Evolutionary conservation across 1,140 invertebrate species (phyloP), one percentile per base, ranked within the genome.

Genomic region (Hesperophylax magnus): DNA sequence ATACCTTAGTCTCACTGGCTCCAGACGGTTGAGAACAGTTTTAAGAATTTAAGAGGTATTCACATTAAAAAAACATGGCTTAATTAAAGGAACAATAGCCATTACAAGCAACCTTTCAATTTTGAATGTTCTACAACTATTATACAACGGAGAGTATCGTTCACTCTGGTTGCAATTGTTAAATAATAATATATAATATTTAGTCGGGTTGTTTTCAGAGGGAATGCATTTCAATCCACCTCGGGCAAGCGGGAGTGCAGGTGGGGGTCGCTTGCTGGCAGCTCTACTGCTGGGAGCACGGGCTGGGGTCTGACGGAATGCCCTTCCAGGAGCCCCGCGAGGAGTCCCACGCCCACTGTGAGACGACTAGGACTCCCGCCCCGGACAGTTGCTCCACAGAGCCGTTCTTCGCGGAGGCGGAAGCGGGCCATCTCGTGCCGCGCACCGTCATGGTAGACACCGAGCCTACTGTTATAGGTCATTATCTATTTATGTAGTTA

Each of bases 181-280:
- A n/a, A n/a, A n/a, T n/a, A n/a, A n/a, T n/a, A n/a, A n/a, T n/a
- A n/a, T n/a, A n/a, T n/a, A n/a, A n/a, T n/a, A n/a, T n/a, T n/a
- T n/a, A n/a, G n/a, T 6, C 6, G 6, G 27, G 6, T 31, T 8
- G 14, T 54, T 85, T 79, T 81, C 87, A 90, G 88, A 88, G 88
- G 86, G 96, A 97, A 90, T 95, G 94, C 87, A 94, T 97, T 80
- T 95, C 93, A 78, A 90, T 96, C 83, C 95, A 96, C 88, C 92
- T 97, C 80, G 96, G 96, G 14, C 96, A 97, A 89, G 96, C 96
- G 22, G 96, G 96, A 71, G 94, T 96, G 56, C 96, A 97, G 89
- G 96, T 97, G 86, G 96, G 96, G 61, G 95, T 95, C 88, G 93
- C 94, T 18, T 93, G 92, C 84, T 94, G 93, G 93, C 95, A 97